Percentiles rank a stretch among this genome's conserved stretches.
Evolutionary conservation across 37 sponge, comb jelly and placozoan genomes (phyloP).

Genomic region (Dysidea cf. avara): DNA sequence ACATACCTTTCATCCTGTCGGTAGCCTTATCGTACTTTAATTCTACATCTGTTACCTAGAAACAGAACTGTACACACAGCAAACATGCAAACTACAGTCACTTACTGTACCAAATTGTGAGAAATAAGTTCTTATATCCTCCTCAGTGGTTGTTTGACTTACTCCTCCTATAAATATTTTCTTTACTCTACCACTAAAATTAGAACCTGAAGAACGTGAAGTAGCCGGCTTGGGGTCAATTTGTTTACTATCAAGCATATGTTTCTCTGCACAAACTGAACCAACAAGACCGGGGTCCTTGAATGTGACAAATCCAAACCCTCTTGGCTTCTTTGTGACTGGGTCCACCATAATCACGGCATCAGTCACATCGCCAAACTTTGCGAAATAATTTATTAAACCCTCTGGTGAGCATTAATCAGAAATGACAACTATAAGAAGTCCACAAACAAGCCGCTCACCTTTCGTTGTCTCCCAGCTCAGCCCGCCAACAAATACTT

Average conservation of each 20-base stretch:
- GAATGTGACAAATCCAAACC: slow-evolving; percentile 81
- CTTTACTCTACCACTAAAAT: too few relatives aligned
- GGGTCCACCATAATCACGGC: slow-evolving; percentile 52
- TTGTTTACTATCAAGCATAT: slow-evolving; percentile 54
- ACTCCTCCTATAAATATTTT: slow-evolving; percentile 74
- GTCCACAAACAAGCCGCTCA: background rate
- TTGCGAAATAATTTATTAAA: slow-evolving; percentile 49
- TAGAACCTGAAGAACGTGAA: too few relatives aligned
- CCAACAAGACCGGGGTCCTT: slow-evolving; percentile 33
- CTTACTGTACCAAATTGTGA: slow-evolving; percentile 42
- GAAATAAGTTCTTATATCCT: slow-evolving; percentile 34
- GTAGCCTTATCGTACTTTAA: slow-evolving; percentile 49
- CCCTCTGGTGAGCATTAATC: too few relatives aligned
- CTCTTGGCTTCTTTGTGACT: slow-evolving; percentile 42
- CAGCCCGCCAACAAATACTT: slow-evolving; percentile 70
- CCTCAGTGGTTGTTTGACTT: slow-evolving; percentile 32
- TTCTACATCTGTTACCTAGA: slow-evolving; percentile 31
- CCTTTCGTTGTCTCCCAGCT: slow-evolving; percentile 68
- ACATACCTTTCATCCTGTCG: slow-evolving; percentile 53
- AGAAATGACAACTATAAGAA: too few relatives aligned
- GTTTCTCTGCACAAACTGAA: too few relatives aligned
- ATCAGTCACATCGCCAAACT: slow-evolving; percentile 67
- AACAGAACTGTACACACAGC: background rate
- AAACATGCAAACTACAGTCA: background rate
- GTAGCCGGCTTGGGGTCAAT: slow-evolving; percentile 63